Base-by-base conservation (phyloP, 2,797 vertebrate species). In the Premnoplex brunnescens region DNA sequence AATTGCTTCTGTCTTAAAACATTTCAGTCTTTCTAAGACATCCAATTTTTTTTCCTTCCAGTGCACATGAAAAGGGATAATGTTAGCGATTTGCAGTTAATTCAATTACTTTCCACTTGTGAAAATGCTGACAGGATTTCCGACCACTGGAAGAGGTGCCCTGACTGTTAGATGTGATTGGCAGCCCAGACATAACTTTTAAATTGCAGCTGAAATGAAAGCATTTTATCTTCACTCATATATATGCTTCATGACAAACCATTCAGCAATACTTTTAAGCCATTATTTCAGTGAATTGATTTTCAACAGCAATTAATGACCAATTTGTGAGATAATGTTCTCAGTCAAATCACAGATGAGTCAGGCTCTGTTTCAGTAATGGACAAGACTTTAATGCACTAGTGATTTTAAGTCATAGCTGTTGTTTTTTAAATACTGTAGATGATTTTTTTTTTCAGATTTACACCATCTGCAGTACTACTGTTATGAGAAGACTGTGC, bases 61-160 rank as follows among this genome's bases (percentile, higher is more conserved):
- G 32, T 92, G 67, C 46, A 94, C 94, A 80, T 93, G 62, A 90
- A 96, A 87, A 95, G 59, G 85, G 95, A 96, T 93, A 94, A 95
- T 94, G 87, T 97, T 97, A 86, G 39, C 7, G 7, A 95, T 97
- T 96, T 97, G 91, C 71, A 90, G 83, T 97, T 97, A 97, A 97
- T 97, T 96, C 92, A 97, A 87, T 97, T 97, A 96, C 85, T 95
- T 96, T 96, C 79, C 92, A 95, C 85, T 96, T 92, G 86, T 95
- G 94, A 97, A 96, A 96, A 94, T 67, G 80, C 84, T 93, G 90
- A 95, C 87, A 95, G 88, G 64, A 95, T 94, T 98, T 97, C 85
- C 80, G 79, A 56, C 44, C 87, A 21, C 66, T 94, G 85, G 82
- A 75, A 91, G 79, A 97, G 93, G 54, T 86, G 39, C 41, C 64